Evolutionary conservation across 2,113 vertebrate species (phyloP).

Genomic region (Tenrec ecaudatus): DNA sequence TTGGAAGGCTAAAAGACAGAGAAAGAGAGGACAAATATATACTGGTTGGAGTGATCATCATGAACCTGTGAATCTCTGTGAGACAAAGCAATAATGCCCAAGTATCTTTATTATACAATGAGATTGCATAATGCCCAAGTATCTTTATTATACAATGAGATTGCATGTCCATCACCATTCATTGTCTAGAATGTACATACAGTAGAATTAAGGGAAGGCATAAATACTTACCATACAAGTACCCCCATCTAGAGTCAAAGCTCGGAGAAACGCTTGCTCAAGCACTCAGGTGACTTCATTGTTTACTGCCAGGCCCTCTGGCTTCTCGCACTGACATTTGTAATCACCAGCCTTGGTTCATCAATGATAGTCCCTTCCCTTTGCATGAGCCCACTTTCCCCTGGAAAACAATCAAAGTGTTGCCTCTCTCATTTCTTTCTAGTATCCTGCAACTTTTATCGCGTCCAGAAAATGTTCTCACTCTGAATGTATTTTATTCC

Average conservation of each 20-base stretch:
- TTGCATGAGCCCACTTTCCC: not conserved
- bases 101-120: not conserved
- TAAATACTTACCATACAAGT: not conserved
- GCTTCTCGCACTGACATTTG: not conserved
- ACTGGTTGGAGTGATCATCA: not conserved
- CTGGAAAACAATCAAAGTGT: constrained; percentile 41
- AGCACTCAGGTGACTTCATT: not conserved
- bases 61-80: not conserved
- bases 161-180: not conserved
- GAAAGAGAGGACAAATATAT: no score
- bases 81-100: not conserved
- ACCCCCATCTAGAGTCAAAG: not conserved
- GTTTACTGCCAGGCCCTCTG: not conserved
- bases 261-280: not conserved
- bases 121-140: not conserved
- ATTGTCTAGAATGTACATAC: not conserved
- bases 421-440: not conserved
- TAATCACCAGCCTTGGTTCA: not conserved
- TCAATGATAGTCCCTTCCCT: not conserved
- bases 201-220: not conserved
- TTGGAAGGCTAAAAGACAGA: not conserved
- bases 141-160: not conserved
- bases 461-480: constrained; percentile 27
- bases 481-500: not conserved
- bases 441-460: constrained; percentile 26